Evolutionary conservation across 1,140 invertebrate species (phyloP).

Genomic region (Trichoplusia ni): DNA sequence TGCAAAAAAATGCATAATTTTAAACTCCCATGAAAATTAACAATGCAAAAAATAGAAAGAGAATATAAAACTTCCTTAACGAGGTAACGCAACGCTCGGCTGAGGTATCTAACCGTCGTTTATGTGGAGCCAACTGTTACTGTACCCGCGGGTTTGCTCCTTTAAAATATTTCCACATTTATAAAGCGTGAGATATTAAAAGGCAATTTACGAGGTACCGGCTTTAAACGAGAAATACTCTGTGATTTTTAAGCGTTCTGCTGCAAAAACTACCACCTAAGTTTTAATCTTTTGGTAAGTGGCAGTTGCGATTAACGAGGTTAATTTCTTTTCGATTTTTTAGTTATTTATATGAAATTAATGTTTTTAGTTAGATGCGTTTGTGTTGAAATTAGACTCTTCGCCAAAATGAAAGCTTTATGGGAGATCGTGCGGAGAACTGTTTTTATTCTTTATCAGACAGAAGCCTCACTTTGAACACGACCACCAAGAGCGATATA

Average conservation of each 20-base stretch:
- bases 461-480: no score
- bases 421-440: no score
- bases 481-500: not conserved
- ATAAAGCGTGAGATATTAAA: not conserved
- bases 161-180: not conserved
- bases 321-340: no score
- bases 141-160: not conserved
- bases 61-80: constrained; percentile 6
- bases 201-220: not conserved
- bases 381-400: no score
- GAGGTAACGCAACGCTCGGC: not conserved
- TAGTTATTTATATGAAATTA: no score
- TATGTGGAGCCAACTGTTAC: constrained; percentile 2
- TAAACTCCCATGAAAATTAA: not conserved
- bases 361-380: no score
- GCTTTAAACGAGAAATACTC: not conserved
- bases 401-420: no score
- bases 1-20: not conserved
- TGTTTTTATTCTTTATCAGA: no score
- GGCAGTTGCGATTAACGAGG: no score
- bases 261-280: no score
- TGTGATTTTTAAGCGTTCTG: no score
- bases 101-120: not conserved
- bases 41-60: not conserved
- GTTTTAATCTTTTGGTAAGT: no score